Evolutionary conservation across 1,140 invertebrate genomes (phyloP), one percentile per base, ranked within the genome.

Genomic region (Idris sp.): DNA sequence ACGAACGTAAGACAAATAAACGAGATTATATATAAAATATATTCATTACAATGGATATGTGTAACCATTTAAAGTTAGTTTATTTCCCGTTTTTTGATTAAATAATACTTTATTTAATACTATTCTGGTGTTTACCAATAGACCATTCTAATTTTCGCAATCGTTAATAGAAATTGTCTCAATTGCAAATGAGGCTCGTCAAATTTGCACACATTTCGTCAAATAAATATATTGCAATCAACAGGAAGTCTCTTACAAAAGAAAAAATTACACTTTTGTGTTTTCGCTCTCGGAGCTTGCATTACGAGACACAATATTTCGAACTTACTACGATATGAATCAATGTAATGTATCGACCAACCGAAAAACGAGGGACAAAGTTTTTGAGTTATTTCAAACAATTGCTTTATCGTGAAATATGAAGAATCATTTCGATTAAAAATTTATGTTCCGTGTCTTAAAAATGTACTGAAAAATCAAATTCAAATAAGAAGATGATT

Each of bases 81-180:
- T 18, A 1, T 46, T 8, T 28, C 9, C 14, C 22, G 13, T 43
- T 19, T 43, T 68, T 43, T 49, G 13, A 61, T 62, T 58, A 58
- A 74, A 62, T 56, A 56, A 72, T 72, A 65, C 36, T 48, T 58
- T 38, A 64, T 16, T 36, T 64, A 75, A 75, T 53, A 65, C 65
- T 64, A 69, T 59, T 48, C 62, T 68, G 64, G 53, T 68, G 49
- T 64, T 64, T 35, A 58, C 46, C 16, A 49, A 54, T 69, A 69
- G 58, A 58, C 43, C 51, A 18, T 36, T 25, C 71, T 74, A 64
- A 75, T 59, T 67, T 19, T 33, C 40, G 19, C 54, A 31, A 40
- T 59, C 4, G 11, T 31, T 41, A 54, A 41, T 4, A 22, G 6
- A 61, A 67, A 61, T 65, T 14, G 7, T 48, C 13, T 18, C 28